Base-by-base conservation (phyloP, 2,113 vertebrate species). In the Heptranchias perlo region DNA sequence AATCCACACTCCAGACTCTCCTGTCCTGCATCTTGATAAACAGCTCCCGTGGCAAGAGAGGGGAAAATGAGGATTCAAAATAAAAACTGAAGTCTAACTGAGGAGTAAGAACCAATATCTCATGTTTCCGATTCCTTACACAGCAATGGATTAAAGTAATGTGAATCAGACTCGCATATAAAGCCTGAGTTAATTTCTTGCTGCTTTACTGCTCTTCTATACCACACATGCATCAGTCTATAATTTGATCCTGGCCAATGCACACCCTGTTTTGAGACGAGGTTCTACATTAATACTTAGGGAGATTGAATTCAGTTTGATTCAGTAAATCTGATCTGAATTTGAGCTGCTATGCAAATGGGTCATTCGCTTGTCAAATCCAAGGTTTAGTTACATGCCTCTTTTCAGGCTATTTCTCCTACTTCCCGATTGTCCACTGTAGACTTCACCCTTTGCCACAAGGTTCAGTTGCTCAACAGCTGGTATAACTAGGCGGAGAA, bases 131-230 rank as follows among this genome's bases (percentile, higher is more conserved):
- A 96, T 97, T 31, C 96, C 84, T 89, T 8, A 65, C 96, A 96
- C 96, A 97, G 97, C 96, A 62, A 69, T 96, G 73, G 86, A 97
- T 82, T 95, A 62, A 94, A 96, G 97, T 96, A 96, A 0, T 96
- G 95, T 95, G 96, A 97, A 96, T 96, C 95, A 96, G 96, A 95
- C 96, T 96, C 82, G 96, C 96, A 96, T 96, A 96, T 94, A 96
- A 97, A 96, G 47, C 96, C 82, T n/a, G 95, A 96, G 95, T 62
- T 39, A 62, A 64, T 39, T 62, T 62, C n/a, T n/a, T 8, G 14
- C 58, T 93, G 35, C 58, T 39, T 93, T 61, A 54, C 31, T 62
- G 58, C 14, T 58, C 54, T 92, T 39, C 35, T 92, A 16, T 2
- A 61, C 31, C 35, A 62, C 13, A 39, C n/a, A 35, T 10, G 58